Evolutionary conservation across 2,888 invertebrate species (phyloP).

Genomic region (Arenicola marina): DNA sequence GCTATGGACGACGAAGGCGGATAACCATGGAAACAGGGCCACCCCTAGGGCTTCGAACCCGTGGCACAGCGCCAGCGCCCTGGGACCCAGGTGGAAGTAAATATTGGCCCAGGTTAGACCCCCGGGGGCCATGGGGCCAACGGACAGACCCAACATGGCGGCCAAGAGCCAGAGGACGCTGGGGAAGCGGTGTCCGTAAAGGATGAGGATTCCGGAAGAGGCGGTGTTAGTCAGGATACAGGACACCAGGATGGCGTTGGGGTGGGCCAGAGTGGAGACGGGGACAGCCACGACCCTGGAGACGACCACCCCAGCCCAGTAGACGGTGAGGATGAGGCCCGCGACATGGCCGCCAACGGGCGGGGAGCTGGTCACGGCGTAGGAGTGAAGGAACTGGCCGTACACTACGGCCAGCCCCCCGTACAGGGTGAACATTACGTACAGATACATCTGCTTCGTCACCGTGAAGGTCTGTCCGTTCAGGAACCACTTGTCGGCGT

Average conservation of each 20-base stretch:
- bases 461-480: not conserved
- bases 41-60: not conserved
- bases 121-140: conserved; percentile 7
- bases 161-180: conserved; percentile 2
- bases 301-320: not conserved
- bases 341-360: not conserved
- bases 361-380: not conserved
- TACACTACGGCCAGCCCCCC: not conserved
- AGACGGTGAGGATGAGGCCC: not conserved
- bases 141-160: conserved; percentile 1
- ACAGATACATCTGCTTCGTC: not conserved
- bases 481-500: not conserved
- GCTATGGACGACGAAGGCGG: not conserved
- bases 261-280: not conserved
- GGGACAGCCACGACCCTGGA: not conserved
- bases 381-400: not conserved
- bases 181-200: not conserved
- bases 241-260: not conserved
- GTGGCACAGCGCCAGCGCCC: not conserved
- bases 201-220: not conserved
- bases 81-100: not conserved
- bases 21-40: not conserved
- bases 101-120: conserved; percentile 10
- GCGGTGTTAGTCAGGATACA: not conserved
- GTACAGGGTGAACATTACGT: conserved; percentile 4